Conservation (phyloP, 1,140 invertebrate species). For the Coelopa frigida region DNA sequence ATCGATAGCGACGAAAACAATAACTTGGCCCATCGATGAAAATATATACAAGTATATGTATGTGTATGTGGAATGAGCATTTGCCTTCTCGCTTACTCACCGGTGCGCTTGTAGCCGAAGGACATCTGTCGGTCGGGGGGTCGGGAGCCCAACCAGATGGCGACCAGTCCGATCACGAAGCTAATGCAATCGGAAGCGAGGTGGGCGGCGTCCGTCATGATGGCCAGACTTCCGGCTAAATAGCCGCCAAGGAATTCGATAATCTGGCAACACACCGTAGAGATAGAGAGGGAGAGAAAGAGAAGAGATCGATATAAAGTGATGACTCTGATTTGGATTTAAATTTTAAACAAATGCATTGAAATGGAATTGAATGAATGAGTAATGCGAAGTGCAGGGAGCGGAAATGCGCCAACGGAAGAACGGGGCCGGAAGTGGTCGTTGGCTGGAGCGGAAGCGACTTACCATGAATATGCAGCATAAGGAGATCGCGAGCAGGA, state of each 20-base stretch:
- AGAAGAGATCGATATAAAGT: background rate
- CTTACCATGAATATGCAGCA: slow-evolving; percentile 61
- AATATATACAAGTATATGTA: too few relatives aligned
- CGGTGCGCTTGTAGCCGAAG: slow-evolving; percentile 72
- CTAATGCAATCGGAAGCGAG: slow-evolving; percentile 75
- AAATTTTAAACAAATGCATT: too few relatives aligned
- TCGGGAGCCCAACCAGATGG: slow-evolving; percentile 61
- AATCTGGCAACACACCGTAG: slow-evolving; percentile 45
- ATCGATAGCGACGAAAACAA: slow-evolving; percentile 69
- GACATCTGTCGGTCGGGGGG: slow-evolving; percentile 63
- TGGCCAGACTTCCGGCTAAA: slow-evolving; percentile 70
- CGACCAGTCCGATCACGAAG: slow-evolving; percentile 70
- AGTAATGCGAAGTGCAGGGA: too few relatives aligned
- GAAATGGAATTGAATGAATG: too few relatives aligned
- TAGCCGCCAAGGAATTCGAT: slow-evolving; percentile 68
- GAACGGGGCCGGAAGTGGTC: too few relatives aligned
- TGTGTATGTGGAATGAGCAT: too few relatives aligned
- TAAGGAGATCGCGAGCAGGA: slow-evolving; percentile 52
- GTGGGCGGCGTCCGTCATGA: slow-evolving; percentile 80
- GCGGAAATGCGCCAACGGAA: too few relatives aligned
- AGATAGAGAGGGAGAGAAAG: slow-evolving; percentile 1
- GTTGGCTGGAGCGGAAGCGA: slow-evolving; percentile 6
- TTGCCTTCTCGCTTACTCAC: slow-evolving; percentile 46
- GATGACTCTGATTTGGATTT: too few relatives aligned
- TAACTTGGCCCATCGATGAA: slow-evolving; percentile 59